A percentile compares a stretch with the other conserved stretches of the same genome.
phyloP scores from a whole-genome alignment of 2,797 vertebrate genomes.

The Enteromius mattozi region DNA sequence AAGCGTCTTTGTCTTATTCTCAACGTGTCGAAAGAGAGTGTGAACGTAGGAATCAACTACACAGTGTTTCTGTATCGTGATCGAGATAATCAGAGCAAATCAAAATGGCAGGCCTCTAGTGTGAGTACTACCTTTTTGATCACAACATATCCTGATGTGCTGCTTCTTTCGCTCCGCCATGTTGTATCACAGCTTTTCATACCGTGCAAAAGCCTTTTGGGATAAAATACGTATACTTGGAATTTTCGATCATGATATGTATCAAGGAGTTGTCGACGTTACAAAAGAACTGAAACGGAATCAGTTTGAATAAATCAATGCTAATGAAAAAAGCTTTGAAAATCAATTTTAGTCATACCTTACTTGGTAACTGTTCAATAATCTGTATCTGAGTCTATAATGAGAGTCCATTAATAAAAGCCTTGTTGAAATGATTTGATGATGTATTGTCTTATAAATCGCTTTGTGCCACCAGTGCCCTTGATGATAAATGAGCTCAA shows the following conservation, averaged over 20 bases:
- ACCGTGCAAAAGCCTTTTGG: background rate
- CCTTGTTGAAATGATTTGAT: conserved; percentile 42
- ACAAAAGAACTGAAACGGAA: background rate
- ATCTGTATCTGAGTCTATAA: conserved; percentile 40
- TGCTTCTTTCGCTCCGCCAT: background rate
- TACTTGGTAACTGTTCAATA: conserved; percentile 41
- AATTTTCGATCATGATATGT: background rate
- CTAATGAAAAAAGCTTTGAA: conserved; percentile 8
- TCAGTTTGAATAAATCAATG: background rate
- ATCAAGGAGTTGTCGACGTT: too few relatives aligned
- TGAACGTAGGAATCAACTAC: background rate
- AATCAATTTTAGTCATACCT: conserved; percentile 4
- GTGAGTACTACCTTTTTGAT: background rate
- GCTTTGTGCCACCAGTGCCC: conserved; percentile 5
- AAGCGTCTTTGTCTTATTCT: background rate
- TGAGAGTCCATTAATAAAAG: conserved; percentile 21
- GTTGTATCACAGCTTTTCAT: background rate
- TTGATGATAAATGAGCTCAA: conserved; percentile 48
- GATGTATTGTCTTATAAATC: conserved; percentile 44
- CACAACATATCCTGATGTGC: conserved; percentile 9
- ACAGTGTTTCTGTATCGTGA: background rate
- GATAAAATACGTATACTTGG: background rate
- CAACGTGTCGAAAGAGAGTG: background rate
- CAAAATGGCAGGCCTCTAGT: conserved; percentile 38
- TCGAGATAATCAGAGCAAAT: background rate